These are phyloP conservation scores for Nemoura dubitans DNA, from an alignment of 2,888 invertebrate genomes.

Conservation along the genomic window DNA sequence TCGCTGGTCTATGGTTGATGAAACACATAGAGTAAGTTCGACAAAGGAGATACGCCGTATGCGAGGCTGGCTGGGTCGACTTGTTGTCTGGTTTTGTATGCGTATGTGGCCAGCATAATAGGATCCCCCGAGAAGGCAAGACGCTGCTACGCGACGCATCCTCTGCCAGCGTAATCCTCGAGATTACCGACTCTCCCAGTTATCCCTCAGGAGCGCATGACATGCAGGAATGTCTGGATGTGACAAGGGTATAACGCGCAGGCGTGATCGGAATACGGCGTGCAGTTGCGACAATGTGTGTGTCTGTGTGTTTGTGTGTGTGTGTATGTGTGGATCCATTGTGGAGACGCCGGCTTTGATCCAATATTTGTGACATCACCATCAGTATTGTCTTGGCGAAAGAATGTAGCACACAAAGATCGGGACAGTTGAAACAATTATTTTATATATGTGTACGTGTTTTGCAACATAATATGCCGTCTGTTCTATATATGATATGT, in stretches of 20 bases:
- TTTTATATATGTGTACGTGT: constrained; percentile 2
- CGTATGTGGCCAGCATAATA: constrained; percentile 27
- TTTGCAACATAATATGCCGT: not conserved
- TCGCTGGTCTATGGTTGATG: not conserved
- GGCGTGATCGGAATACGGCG: not conserved
- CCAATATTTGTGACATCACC: not conserved
- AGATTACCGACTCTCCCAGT: constrained; percentile 37
- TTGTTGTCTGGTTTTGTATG: constrained; percentile 25
- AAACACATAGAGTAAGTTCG: not conserved
- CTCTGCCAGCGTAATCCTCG: constrained; percentile 24
- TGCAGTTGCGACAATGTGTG: not conserved
- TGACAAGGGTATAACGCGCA: constrained; percentile 29
- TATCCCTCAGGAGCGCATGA: constrained; percentile 36
- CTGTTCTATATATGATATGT: not conserved
- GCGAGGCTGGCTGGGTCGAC: not conserved
- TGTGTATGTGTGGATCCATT: no score
- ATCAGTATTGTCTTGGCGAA: not conserved
- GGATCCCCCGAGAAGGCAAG: constrained; percentile 24
- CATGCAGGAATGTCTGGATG: constrained; percentile 37
- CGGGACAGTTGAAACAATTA: not conserved
- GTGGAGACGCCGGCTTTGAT: not conserved
- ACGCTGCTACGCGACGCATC: not conserved
- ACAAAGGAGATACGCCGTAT: not conserved
- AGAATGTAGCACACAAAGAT: constrained; percentile 13
- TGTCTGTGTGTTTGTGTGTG: no score